Conservation (phyloP, 2,113 vertebrate species). For the Dromaius novaehollandiae region DNA sequence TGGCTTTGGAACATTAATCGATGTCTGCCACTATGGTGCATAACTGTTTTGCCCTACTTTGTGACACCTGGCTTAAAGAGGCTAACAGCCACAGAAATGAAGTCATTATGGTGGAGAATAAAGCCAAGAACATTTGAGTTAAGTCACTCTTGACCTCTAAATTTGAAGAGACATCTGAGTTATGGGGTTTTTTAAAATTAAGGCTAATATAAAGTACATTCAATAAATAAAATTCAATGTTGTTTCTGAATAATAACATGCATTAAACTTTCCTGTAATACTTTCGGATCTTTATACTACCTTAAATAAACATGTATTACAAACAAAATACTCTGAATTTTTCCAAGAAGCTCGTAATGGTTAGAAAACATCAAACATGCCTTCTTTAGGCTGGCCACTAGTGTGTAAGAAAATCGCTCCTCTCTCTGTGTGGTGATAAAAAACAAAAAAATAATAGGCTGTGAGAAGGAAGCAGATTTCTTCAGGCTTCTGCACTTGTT, state of each 20-base stretch:
- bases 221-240: neutral
- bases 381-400: neutral
- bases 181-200: neutral
- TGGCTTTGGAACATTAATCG: neutral
- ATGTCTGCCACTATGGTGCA: neutral
- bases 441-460: neutral
- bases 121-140: neutral
- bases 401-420: neutral
- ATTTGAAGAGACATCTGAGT: neutral
- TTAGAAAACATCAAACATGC: neutral
- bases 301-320: neutral
- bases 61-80: neutral
- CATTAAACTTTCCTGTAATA: neutral
- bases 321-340: neutral
- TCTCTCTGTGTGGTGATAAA: neutral
- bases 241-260: neutral
- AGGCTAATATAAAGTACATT: neutral
- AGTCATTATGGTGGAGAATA: neutral
- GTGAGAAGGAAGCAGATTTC: neutral
- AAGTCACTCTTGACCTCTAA: neutral
- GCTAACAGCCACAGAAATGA: neutral
- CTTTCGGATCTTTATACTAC: neutral
- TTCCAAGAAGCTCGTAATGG: neutral
- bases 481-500: neutral
- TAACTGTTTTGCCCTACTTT: neutral